These are phyloP conservation scores for Triplophysa yarkandensis DNA, from an alignment of 2,797 vertebrate genomes.

Conservation along the genomic window DNA sequence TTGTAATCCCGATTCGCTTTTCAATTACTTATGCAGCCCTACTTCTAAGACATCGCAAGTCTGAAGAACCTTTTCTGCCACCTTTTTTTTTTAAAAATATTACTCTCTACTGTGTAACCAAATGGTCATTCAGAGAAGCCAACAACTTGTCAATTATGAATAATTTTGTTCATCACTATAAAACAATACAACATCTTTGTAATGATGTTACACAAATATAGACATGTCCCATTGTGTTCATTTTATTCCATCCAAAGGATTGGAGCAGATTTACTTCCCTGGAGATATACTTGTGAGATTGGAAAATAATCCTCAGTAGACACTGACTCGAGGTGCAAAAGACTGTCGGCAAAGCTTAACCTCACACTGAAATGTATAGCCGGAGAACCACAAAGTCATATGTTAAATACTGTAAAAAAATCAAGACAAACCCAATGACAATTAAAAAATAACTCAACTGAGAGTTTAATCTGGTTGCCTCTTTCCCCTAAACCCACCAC, in stretches of 20 bases:
- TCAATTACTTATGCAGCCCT: too few relatives aligned
- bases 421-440: background rate
- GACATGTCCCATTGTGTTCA: background rate
- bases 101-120: background rate
- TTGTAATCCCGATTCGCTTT: too few relatives aligned
- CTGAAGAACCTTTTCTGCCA: too few relatives aligned
- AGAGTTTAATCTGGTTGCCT: background rate
- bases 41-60: too few relatives aligned
- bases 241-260: conserved; percentile 7
- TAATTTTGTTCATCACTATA: background rate
- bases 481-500: conserved; percentile 16
- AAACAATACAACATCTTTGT: conserved; percentile 2
- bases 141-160: background rate
- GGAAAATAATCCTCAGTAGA: conserved; percentile 3
- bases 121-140: background rate
- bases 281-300: conserved; percentile 17
- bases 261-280: background rate
- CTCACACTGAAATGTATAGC: background rate
- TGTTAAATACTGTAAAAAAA: background rate
- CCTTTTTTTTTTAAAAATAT: too few relatives aligned
- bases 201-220: background rate
- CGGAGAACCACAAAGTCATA: background rate
- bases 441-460: background rate
- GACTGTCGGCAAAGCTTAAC: background rate
- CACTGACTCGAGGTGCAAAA: background rate